Percentiles rank a stretch among this genome's conserved stretches.
Evolutionary conservation across 2,888 invertebrate species (phyloP).

Genomic region (Caenorhabditis zanzibari): DNA sequence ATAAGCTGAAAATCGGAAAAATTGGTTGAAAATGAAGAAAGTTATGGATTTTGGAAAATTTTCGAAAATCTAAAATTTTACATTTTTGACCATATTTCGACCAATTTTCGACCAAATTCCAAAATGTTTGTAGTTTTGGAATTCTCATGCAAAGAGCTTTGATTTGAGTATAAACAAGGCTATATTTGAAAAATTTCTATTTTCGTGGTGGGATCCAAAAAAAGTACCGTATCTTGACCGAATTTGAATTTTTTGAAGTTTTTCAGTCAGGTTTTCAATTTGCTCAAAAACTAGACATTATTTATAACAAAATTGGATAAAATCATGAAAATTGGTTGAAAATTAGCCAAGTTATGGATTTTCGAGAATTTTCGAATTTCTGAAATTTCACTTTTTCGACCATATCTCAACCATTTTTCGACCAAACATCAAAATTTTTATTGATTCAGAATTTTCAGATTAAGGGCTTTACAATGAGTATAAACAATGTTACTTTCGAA

Average conservation of each 20-base stretch:
- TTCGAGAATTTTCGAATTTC: too few relatives aligned
- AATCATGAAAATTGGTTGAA: not conserved
- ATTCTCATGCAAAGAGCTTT: conserved; percentile 7
- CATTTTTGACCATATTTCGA: not conserved
- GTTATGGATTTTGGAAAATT: conserved; percentile 10
- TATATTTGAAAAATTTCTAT: not conserved
- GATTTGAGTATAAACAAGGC: conserved; percentile 22
- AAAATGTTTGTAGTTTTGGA: not conserved
- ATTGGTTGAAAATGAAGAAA: not conserved
- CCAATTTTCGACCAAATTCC: not conserved
- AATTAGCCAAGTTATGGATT: too few relatives aligned
- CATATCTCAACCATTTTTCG: not conserved
- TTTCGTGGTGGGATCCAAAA: too few relatives aligned
- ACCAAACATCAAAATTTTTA: not conserved
- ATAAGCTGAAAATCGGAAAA: not conserved
- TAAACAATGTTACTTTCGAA: not conserved
- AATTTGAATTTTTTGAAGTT: too few relatives aligned
- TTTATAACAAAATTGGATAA: too few relatives aligned
- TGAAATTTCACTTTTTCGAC: not conserved
- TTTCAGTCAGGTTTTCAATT: too few relatives aligned
- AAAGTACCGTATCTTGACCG: too few relatives aligned
- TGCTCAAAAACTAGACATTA: too few relatives aligned
- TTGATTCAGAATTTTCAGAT: not conserved
- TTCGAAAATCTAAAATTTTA: conserved; percentile 3
- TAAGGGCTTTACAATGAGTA: not conserved